These are phyloP conservation scores for Tragulus kanchil DNA, from an alignment of 2,113 vertebrate species.

Conservation along the genomic window DNA sequence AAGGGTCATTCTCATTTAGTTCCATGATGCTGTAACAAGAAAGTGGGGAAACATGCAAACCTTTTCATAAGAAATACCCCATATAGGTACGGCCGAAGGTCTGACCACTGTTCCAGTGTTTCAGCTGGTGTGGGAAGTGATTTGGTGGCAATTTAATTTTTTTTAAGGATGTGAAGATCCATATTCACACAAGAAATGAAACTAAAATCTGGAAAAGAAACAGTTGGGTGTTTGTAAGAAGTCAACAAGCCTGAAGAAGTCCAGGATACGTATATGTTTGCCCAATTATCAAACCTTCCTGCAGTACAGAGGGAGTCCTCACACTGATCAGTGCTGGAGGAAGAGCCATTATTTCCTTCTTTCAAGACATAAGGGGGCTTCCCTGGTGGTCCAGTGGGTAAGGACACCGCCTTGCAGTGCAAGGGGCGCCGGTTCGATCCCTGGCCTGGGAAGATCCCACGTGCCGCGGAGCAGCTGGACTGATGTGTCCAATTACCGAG, in stretches of 20 bases:
- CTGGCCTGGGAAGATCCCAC: too few relatives aligned
- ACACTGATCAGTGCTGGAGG: too few relatives aligned
- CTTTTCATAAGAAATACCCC: not conserved
- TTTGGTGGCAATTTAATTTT: not conserved
- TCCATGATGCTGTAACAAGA: not conserved
- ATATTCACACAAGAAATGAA: constrained; percentile 32
- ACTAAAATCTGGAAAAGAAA: constrained; percentile 24
- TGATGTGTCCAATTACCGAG: too few relatives aligned
- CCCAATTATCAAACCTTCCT: not conserved
- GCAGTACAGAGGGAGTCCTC: not conserved
- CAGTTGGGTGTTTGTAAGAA: not conserved
- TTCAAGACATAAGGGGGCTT: not conserved
- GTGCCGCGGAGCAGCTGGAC: too few relatives aligned
- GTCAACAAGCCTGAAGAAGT: not conserved
- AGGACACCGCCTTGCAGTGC: too few relatives aligned
- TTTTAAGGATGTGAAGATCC: not conserved
- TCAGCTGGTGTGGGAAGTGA: not conserved
- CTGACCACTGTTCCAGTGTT: not conserved
- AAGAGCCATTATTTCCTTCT: not conserved
- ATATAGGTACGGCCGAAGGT: not conserved
- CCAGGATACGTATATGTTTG: not conserved
- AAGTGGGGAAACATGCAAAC: not conserved
- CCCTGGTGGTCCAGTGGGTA: too few relatives aligned
- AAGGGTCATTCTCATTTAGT: not conserved
- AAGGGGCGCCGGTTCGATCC: too few relatives aligned